A percentile compares a stretch with the other conserved stretches of the same genome.
Conservation (phyloP, 2,888 invertebrate species). For the Oegoconia quadripuncta region DNA sequence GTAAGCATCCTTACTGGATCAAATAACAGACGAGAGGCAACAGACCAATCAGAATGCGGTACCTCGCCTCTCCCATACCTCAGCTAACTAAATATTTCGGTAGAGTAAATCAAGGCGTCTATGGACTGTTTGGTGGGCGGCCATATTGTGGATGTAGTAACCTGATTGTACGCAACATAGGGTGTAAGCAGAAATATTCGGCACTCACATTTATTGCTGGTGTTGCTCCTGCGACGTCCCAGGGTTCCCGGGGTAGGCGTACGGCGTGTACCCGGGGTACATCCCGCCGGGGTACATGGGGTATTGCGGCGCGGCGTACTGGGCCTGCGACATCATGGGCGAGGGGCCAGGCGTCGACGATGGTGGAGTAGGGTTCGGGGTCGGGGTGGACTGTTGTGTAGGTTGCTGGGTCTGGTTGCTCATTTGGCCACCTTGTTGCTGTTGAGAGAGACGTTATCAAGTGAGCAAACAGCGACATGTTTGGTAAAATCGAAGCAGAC, state of each 20-base stretch:
- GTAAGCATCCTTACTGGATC: too few species aligned
- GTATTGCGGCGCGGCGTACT: slow-evolving; percentile 48
- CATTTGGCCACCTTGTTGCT: slow-evolving; percentile 20
- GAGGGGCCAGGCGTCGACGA: slow-evolving; percentile 16
- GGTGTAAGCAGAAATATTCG: background rate
- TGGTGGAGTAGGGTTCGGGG: slow-evolving; percentile 24
- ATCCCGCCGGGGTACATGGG: slow-evolving; percentile 44
- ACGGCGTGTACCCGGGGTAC: slow-evolving; percentile 32
- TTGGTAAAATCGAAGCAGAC: too few species aligned
- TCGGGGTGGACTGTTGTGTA: slow-evolving; percentile 18
- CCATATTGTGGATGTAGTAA: too few species aligned
- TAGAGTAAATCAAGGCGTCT: too few species aligned
- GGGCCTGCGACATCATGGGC: slow-evolving; percentile 31
- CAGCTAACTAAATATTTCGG: too few species aligned
- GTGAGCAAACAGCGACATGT: background rate
- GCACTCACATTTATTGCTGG: slow-evolving; percentile 27
- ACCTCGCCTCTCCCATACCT: too few species aligned
- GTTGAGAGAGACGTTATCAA: background rate
- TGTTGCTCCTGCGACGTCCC: slow-evolving; percentile 30
- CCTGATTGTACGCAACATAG: background rate
- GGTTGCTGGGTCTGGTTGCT: slow-evolving; percentile 21
- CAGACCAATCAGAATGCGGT: too few species aligned
- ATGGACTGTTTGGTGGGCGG: too few species aligned
- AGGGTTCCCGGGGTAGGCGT: slow-evolving; percentile 42
- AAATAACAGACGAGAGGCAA: too few species aligned